phyloP scores from a whole-genome alignment of 2,888 invertebrate genomes.

The Eueremaeus valkanovi region DNA sequence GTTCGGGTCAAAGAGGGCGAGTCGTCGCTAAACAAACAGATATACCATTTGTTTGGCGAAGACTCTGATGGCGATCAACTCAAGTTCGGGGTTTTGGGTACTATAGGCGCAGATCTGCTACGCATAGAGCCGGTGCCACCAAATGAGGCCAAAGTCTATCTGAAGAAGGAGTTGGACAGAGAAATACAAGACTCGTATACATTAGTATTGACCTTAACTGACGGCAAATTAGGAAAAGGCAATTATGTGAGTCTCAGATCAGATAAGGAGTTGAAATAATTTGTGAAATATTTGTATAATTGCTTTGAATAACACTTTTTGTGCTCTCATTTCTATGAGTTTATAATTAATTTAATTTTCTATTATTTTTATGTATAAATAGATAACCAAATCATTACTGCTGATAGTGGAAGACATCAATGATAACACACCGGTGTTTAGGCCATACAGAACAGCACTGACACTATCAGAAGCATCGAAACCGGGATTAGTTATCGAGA shows the following conservation, averaged over 20 bases:
- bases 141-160: conserved; percentile 79
- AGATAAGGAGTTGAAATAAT: too few relatives aligned
- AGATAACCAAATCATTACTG: conserved; percentile 79
- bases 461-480: conserved; percentile 67
- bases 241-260: conserved; percentile 49
- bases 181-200: conserved; percentile 84
- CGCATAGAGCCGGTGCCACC: conserved; percentile 73
- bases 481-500: conserved; percentile 66
- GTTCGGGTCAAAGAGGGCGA: conserved; percentile 80
- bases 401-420: conserved; percentile 73
- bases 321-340: background rate
- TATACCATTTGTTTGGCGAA: conserved; percentile 73
- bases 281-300: too few relatives aligned
- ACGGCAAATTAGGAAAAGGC: conserved; percentile 77
- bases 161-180: conserved; percentile 82
- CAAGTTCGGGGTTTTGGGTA: conserved; percentile 74
- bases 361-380: background rate
- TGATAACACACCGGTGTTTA: conserved; percentile 81
- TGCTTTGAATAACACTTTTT: too few relatives aligned
- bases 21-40: conserved; percentile 41
- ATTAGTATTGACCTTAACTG: conserved; percentile 79
- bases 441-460: conserved; percentile 76
- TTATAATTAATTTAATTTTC: background rate
- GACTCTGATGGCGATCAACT: conserved; percentile 82
- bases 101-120: conserved; percentile 70